Base-by-base conservation (phyloP, 2,888 invertebrate species). In the Gonocerus acuteangulatus region DNA sequence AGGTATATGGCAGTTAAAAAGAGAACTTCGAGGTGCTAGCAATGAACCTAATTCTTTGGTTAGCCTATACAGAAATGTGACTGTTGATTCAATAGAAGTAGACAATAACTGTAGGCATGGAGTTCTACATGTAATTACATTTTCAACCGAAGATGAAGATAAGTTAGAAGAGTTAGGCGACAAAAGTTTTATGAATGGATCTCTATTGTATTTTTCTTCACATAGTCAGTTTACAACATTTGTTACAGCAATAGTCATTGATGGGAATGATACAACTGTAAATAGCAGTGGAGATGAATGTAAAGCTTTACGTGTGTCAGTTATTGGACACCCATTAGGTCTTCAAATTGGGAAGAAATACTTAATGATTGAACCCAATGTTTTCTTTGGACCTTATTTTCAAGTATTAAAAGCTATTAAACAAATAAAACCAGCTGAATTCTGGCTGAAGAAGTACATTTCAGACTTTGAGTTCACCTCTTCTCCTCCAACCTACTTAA, bases 341-440 rank as follows among this genome's bases (percentile, higher is more conserved):
- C 49, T 32, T 7, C 9, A 13, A 51, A 48, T 42, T 32, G 71
- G 73, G 0, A 72, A 75, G 61, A 66, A 73, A 0, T 80, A 79
- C 62, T 69, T 81, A 0, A 86, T 90, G 86, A 79, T 87, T 1
- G 88, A 89, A 71, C 84, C 87, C 52, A 82, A 82, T 54, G 83
- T 86, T 0, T 91, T 85, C 72, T 89, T 90, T 71, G 90, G 89
- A 70, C 87, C 64, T 0, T 62, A 64, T 44, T 48, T 52, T 18
- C 36, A 54, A 16, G 59, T 59, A 11, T 18, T 64, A 52, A 58
- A 39, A n/a, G 59, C 54, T n/a, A 47, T 64, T 2, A 34, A 51
- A 16, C 42, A 34, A n/a, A 54, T 61, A 19, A 49, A 27, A 6
- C 16, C 21, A 2, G 16, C 22, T 2, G 16, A 42, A 27, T 79